Evolutionary conservation across 1,140 invertebrate genomes (phyloP), one percentile per base, ranked within the genome.

Genomic region (Steinernema feltiae): DNA sequence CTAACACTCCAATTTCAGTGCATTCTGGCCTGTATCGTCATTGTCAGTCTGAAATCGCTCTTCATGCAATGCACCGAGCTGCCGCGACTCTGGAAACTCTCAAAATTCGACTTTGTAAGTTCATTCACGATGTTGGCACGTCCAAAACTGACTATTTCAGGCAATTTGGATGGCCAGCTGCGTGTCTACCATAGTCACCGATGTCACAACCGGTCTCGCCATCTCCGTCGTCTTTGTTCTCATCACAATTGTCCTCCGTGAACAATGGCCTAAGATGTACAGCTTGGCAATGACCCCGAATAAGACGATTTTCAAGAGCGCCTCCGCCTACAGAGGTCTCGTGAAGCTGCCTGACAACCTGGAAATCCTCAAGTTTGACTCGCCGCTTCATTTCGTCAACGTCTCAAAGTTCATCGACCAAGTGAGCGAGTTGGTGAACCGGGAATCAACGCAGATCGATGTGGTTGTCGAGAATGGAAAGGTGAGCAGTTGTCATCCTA

Each of bases 101-200:
- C 88, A 2, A 85, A 82, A 82, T 83, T 86, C 72, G 88, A 89
- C 78, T 87, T 82, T 79, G 87, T 87, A 82, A 84, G 82, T n/a
- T n/a, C n/a, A 24, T 46, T 18, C 70, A 24, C 31, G 29, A 31
- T 41, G 15, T 32, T 48, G 53, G 73, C n/a, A 29, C 48, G 30
- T 72, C 69, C 71, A 74, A 18, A 24, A 35, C 46, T 29, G n/a
- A 74, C 3, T 32, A 30, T 83, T 88, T 48, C 76, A 89, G 89
- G 80, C 84, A 53, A 87, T 89, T 31, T 90, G 90, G 89, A 69
- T 89, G n/a, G 86, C 90, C n/a, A 87, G 89, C n/a, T 90, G 88
- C 76, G 27, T 87, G 21, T 84, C 88, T 29, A 89, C 88, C 0
- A 83, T 89, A 12, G 77, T 90, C 17, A 81, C 89, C 31, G 89